A percentile compares a stretch with the other conserved stretches of the same genome.
Evolutionary conservation across 2,888 invertebrate genomes (phyloP).

Genomic region (Eupithecia subfuscata): DNA sequence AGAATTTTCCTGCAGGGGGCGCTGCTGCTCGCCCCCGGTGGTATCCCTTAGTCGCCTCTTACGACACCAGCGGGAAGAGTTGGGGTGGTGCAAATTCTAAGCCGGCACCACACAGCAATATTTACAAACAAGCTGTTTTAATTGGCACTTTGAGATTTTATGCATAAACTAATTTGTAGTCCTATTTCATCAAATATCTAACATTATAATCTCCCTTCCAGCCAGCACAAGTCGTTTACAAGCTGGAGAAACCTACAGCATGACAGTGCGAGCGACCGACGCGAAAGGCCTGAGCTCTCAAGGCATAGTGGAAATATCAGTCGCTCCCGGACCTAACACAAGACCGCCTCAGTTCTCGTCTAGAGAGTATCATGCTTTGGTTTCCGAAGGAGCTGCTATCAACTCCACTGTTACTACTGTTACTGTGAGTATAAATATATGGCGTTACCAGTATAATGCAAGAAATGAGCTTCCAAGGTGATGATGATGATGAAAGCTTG

Average conservation of each 20-base stretch:
- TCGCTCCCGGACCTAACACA: slow-evolving; percentile 93
- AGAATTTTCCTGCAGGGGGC: no score
- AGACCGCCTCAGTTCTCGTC: slow-evolving; percentile 92
- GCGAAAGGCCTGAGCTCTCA: slow-evolving; percentile 91
- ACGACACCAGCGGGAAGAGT: no score
- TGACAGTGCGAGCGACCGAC: slow-evolving; percentile 93
- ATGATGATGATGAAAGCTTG: no score
- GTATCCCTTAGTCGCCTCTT: no score
- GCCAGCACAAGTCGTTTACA: slow-evolving; percentile 91
- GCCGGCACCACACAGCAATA: no score
- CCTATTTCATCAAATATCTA: neutral
- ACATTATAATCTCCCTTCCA: slow-evolving; percentile 46
- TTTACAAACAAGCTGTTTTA: no score
- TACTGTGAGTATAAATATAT: slow-evolving; percentile 70
- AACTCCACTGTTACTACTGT: slow-evolving; percentile 93
- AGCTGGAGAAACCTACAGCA: slow-evolving; percentile 94
- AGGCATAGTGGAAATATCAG: slow-evolving; percentile 93
- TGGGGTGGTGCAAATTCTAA: no score
- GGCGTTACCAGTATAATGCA: no score
- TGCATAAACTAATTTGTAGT: neutral
- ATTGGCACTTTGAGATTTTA: neutral
- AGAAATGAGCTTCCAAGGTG: no score
- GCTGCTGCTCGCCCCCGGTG: no score
- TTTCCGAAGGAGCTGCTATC: slow-evolving; percentile 94
- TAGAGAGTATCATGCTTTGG: slow-evolving; percentile 92